phyloP scores from a whole-genome alignment of 2,113 vertebrate genomes.

The Lagopus leucura region DNA sequence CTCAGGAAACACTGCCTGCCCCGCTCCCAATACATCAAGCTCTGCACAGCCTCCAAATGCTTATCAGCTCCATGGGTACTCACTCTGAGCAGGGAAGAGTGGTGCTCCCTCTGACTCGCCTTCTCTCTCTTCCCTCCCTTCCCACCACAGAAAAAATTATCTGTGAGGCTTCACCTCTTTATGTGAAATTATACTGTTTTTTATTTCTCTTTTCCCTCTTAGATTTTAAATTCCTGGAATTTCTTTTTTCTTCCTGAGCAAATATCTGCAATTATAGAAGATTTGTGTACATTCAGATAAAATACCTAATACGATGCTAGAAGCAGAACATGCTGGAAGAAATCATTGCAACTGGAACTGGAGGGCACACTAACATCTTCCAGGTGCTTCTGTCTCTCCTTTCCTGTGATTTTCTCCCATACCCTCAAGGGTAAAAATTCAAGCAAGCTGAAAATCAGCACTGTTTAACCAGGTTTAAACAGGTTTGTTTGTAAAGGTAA shows the following conservation, averaged over 20 bases:
- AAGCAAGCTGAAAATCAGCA: background rate
- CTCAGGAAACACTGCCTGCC: background rate
- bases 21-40: background rate
- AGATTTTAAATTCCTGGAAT: background rate
- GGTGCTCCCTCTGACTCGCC: background rate
- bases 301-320: background rate
- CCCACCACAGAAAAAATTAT: no score
- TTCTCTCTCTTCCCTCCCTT: fast-evolving
- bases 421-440: background rate
- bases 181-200: background rate
- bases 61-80: background rate
- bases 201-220: no score
- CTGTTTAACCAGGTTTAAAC: background rate
- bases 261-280: background rate
- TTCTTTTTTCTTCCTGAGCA: background rate
- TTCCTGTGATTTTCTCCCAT: background rate
- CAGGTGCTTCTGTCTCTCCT: background rate
- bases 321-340: background rate
- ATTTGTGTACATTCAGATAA: background rate
- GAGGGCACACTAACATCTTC: background rate
- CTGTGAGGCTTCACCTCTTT: background rate
- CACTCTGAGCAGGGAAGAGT: background rate
- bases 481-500: background rate
- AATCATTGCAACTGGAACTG: background rate
- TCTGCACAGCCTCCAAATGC: background rate